Percentiles rank a stretch among this genome's conserved stretches.
Evolutionary conservation across 1,140 invertebrate genomes (phyloP).

Genomic region (Hestina assimilis): DNA sequence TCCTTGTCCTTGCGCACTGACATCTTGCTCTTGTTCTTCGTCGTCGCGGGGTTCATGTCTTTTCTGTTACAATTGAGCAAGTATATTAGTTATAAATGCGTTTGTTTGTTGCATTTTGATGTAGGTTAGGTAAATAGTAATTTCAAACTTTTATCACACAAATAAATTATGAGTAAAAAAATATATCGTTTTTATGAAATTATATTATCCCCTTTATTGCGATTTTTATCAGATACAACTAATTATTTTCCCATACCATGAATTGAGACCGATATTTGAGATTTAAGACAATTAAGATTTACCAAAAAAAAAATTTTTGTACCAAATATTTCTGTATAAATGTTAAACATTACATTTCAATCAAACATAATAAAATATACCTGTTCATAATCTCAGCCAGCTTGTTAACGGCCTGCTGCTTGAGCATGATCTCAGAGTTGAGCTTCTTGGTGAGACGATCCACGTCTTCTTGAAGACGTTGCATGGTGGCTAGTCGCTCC

Average conservation of each 20-base stretch:
- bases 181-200: too few species aligned
- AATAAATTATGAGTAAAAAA: too few species aligned
- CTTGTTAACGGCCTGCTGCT: conserved; percentile 97
- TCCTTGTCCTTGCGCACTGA: conserved; percentile 96
- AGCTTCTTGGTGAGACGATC: conserved; percentile 91
- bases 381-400: conserved; percentile 97
- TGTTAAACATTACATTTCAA: too few species aligned
- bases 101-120: too few species aligned
- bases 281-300: too few species aligned
- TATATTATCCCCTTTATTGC: too few species aligned
- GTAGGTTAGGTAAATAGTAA: too few species aligned
- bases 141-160: too few species aligned
- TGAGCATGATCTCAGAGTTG: conserved; percentile 92
- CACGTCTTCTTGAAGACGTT: conserved; percentile 86
- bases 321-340: neutral
- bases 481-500: conserved; percentile 82
- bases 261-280: too few species aligned
- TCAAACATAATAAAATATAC: conserved; percentile 23
- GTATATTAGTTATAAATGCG: too few species aligned
- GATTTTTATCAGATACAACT: too few species aligned
- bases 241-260: too few species aligned
- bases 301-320: neutral
- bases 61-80: conserved; percentile 77
- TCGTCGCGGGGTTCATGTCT: conserved; percentile 84
- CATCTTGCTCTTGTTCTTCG: conserved; percentile 87